phyloP scores from a whole-genome alignment of 2,888 invertebrate species.

The Heliconius ismenius region DNA sequence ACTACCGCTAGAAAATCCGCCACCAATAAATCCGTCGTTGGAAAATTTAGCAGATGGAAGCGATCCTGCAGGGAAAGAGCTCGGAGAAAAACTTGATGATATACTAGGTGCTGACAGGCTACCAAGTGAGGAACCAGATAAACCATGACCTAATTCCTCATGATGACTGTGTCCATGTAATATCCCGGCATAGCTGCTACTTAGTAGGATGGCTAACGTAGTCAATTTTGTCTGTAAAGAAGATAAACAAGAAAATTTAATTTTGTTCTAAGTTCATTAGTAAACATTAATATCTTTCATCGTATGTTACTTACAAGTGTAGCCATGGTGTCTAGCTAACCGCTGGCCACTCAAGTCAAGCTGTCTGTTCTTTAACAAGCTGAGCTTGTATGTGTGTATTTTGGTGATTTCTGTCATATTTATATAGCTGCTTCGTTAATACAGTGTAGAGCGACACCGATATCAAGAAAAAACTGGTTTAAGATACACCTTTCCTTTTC shows the following conservation, averaged over 20 bases:
- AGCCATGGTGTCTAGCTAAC: conserved; percentile 79
- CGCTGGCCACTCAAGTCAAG: conserved; percentile 71
- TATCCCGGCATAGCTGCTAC: conserved; percentile 66
- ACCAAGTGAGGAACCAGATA: conserved; percentile 37
- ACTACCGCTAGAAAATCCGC: conserved; percentile 41
- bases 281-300: conserved; percentile 22
- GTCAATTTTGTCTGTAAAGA: conserved; percentile 71
- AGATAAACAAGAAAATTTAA: conserved; percentile 36
- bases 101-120: conserved; percentile 47
- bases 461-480: conserved; percentile 39
- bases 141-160: conserved; percentile 36
- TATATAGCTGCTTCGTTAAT: conserved; percentile 72
- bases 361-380: conserved; percentile 71
- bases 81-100: conserved; percentile 69
- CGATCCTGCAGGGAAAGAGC: conserved; percentile 72
- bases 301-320: conserved; percentile 67
- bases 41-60: conserved; percentile 70
- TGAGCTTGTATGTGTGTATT: conserved; percentile 69
- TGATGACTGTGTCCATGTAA: conserved; percentile 55
- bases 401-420: conserved; percentile 68
- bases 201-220: conserved; percentile 71
- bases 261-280: conserved; percentile 3
- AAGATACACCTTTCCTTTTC: conserved; percentile 62
- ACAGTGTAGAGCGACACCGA: conserved; percentile 53
- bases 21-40: conserved; percentile 49